Evolutionary conservation across 2,888 invertebrate species (phyloP).

Genomic region (Meiosimyza decipiens): DNA sequence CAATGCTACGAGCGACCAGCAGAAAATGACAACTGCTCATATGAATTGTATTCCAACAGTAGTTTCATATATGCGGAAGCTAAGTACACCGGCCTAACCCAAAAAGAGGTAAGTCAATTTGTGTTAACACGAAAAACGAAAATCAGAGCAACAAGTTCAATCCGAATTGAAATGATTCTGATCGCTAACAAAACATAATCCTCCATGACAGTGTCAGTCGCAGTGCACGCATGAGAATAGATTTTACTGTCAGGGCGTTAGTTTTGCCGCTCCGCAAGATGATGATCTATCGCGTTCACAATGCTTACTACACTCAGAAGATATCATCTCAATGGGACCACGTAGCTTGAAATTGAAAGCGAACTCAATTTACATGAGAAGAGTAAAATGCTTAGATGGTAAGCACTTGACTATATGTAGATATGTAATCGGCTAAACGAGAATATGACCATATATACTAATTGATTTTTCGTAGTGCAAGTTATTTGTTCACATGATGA

Average conservation of each 20-base stretch:
- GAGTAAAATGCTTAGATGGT: conserved; percentile 88
- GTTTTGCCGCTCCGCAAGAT: conserved; percentile 62
- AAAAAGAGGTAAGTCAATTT: conserved; percentile 61
- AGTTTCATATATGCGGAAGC: conserved; percentile 72
- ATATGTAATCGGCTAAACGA: not conserved
- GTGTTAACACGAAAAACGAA: no score
- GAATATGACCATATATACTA: not conserved
- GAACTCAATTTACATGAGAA: conserved; percentile 79
- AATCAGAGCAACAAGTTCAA: not conserved
- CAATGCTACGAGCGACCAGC: conserved; percentile 76
- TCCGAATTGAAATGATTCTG: not conserved
- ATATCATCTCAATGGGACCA: conserved; percentile 82
- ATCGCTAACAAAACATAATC: not conserved
- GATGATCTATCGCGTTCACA: conserved; percentile 57
- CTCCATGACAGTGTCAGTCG: conserved; percentile 69
- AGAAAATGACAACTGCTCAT: conserved; percentile 75
- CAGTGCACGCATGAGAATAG: conserved; percentile 73
- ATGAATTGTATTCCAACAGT: conserved; percentile 79
- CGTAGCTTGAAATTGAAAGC: conserved; percentile 72
- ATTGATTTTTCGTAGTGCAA: conserved; percentile 71
- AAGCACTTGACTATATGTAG: conserved; percentile 58
- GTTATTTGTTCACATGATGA: conserved; percentile 80
- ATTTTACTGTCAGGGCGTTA: conserved; percentile 81
- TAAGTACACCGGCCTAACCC: conserved; percentile 62
- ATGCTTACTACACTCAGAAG: conserved; percentile 84